Base-by-base conservation (phyloP, 2,113 vertebrate genomes). In the Heterotilapia buettikoferi region DNA sequence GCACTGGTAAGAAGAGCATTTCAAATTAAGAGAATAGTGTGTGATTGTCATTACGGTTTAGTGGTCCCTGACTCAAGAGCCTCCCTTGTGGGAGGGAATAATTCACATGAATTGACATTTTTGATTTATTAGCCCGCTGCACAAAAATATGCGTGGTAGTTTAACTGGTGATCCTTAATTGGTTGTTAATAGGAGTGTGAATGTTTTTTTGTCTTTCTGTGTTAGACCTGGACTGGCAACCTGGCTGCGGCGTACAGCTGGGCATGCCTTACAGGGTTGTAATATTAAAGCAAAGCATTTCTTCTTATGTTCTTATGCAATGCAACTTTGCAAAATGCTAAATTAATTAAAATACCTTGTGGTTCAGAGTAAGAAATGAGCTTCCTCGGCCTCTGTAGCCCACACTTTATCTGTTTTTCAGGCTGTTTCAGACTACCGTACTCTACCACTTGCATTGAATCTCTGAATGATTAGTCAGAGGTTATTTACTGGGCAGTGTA, bases 351-450 rank as follows among this genome's bases (percentile, higher is more conserved):
- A 73, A 45, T 45, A 45, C 8, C 40, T 26, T 45, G 13, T 4
- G 1, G 21, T 18, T 5, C 38, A 73, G 0, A 73, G 68, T 16
- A 18, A 73, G 21, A 73, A 45, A 18, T 73, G 21, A 73, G 68
- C 14, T 73, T 2, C 5, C 68, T 10, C 13, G 13, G 45, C 21
- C 38, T 26, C 21, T 2, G 6, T 45, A 73, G 68, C 21, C 68
- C 21, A 45, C 21, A 45, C 14, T 68, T 68, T 26, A 73, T 73
- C 1, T 0, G 0, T 73, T 73, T 45, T 45, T 11, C 40, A 73
- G 68, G 21, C 21, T 73, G 38, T 0, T 40, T 26, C 13, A 0
- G 8, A 26, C 8, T 45, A 45, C 21, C 45, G 38, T 18, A 26
- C 13, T 45, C 13, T 73, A 43, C 38, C 21, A 45, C 68, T 73